Evolutionary conservation across 2,113 vertebrate species (phyloP).

Genomic region (Aegotheles bennettii): DNA sequence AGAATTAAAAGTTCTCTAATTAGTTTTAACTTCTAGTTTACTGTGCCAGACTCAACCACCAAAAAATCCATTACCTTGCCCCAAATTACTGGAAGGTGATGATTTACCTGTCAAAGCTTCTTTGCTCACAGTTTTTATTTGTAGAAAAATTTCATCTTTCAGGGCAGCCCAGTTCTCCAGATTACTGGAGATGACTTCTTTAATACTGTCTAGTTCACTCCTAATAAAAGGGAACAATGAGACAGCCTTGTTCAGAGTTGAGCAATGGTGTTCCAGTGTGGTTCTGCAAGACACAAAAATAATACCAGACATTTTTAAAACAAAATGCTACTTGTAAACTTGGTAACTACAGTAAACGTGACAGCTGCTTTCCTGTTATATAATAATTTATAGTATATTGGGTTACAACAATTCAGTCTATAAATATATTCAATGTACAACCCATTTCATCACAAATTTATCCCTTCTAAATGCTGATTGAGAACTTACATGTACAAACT

Average conservation of each 20-base stretch:
- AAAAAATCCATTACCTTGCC: not conserved
- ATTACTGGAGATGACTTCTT: slow-evolving; percentile 71
- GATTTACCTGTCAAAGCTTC: slow-evolving; percentile 68
- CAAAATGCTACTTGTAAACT: not conserved
- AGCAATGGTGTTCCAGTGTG: slow-evolving; percentile 63
- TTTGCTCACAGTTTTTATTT: slow-evolving; percentile 66
- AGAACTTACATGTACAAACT: not conserved
- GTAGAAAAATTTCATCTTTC: slow-evolving; percentile 68
- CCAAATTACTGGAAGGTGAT: not conserved
- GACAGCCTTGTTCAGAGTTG: slow-evolving; percentile 66
- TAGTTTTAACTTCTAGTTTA: not conserved
- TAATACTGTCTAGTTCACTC: slow-evolving; percentile 70
- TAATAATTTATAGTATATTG: not conserved
- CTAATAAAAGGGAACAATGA: slow-evolving; percentile 68
- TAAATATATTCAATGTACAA: not conserved
- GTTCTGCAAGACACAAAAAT: slow-evolving; percentile 65
- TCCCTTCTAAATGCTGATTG: not conserved
- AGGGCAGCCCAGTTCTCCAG: slow-evolving; percentile 71
- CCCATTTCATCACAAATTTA: not conserved
- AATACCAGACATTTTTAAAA: not conserved
- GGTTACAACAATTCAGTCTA: not conserved
- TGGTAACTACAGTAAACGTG: not conserved
- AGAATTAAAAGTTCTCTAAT: not conserved
- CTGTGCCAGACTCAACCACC: not conserved
- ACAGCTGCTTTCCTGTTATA: not conserved